Conservation (phyloP, 2,113 vertebrate genomes). For the Thinocorus orbignyianus region DNA sequence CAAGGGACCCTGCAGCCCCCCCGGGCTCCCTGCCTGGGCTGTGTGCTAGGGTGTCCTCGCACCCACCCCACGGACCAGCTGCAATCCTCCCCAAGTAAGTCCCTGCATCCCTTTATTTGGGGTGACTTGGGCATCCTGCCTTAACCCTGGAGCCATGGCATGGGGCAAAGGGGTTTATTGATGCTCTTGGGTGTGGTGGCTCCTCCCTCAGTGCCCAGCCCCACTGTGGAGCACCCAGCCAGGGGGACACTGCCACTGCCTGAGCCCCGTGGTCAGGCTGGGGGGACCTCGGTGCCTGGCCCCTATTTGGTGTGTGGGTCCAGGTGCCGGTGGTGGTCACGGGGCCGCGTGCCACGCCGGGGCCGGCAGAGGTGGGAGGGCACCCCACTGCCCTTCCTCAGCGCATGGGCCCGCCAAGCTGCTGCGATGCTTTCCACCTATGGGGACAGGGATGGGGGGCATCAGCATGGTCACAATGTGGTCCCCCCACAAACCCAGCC, state of each 20-base stretch:
- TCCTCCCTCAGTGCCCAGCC: not conserved
- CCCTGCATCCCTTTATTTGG: not conserved
- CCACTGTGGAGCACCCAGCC: fast-evolving
- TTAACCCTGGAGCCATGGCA: fast-evolving
- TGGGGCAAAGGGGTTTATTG: not conserved
- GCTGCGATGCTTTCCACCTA: conserved; percentile 75
- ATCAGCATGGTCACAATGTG: not conserved
- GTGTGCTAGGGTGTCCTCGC: not conserved
- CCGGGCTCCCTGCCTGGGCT: not conserved
- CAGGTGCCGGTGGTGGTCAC: conserved; percentile 51
- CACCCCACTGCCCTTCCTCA: conserved; percentile 56
- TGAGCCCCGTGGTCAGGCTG: not conserved
- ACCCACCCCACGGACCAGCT: not conserved
- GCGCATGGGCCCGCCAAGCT: conserved; percentile 74
- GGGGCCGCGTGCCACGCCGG: not conserved
- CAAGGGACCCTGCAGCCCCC: not conserved
- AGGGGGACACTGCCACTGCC: not conserved
- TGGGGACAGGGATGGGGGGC: not conserved
- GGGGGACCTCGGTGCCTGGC: fast-evolving
- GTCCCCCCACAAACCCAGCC: too few relatives aligned
- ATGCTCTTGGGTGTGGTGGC: fast-evolving
- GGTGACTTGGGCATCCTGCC: not conserved
- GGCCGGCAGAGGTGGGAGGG: conserved; percentile 35
- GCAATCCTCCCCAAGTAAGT: too few relatives aligned
- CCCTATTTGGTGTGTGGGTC: not conserved